Evolutionary conservation across 2,797 vertebrate species (phyloP), one percentile per base, ranked within the genome.

Genomic region (Florisuga fusca): DNA sequence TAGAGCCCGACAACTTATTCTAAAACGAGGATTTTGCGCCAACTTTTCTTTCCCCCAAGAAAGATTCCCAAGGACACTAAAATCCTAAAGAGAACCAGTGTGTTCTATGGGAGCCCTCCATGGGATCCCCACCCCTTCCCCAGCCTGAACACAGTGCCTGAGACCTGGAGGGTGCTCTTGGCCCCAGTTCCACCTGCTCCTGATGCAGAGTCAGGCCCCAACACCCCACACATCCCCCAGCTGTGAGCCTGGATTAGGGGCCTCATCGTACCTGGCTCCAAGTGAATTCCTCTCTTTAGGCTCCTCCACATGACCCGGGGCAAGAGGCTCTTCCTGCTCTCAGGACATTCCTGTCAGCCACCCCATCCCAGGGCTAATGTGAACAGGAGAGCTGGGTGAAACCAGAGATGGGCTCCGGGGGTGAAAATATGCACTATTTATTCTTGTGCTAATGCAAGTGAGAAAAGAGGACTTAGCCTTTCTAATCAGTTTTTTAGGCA

Each of bases 391-490:
- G 76, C 58, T 31, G 84, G 54, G 51, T 93, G 94, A 96, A 96
- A 96, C 91, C 66, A 83, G 91, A 96, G 91, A 57, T 6, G 33
- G 43, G 76, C 48, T 90, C 83, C 55, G 8, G 82, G 78, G 53
- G 18, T 63, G 91, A 94, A 96, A 95, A 94, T 50, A 71, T 41
- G 50, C 87, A 43, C 59, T 20, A 83, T 92, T 95, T 89, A 92
- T 95, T 83, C 87, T 93, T 67, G 89, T 93, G 92, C 89, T 96
- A 89, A 96, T 91, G 68, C 93, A 26, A n/a, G 10, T 1, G 2
- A 87, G 72, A 77, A 89, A 94, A 83, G 57, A 89, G 45, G 87
- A 91, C 58, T 90, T 51, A 83, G 72, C n/a, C 34, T 74, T 87
- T 90, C 59, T 26, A 87, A 96, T 85, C 68, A 89, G 71, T 73